Percentiles rank a stretch among this genome's conserved stretches.
Evolutionary conservation across 2,888 invertebrate genomes (phyloP).

Genomic region (Onchidella celtica): DNA sequence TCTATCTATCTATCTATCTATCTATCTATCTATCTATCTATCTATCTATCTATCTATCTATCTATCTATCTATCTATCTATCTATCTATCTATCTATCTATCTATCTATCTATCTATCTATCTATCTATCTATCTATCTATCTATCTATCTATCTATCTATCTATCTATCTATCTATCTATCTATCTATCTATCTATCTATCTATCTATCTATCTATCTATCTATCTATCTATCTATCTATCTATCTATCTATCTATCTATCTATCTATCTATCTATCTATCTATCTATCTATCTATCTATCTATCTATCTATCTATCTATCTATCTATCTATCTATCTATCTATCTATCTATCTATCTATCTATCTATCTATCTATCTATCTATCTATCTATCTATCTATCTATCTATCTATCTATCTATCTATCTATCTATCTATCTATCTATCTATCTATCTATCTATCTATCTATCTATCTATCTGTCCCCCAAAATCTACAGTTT

Average conservation of each 20-base stretch:
- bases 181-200: background rate
- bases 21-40: background rate
- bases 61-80: background rate
- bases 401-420: too few relatives aligned
- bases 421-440: background rate
- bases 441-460: background rate
- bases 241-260: too few relatives aligned
- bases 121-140: background rate
- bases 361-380: background rate
- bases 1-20: background rate
- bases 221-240: background rate
- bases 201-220: background rate
- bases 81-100: background rate
- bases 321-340: background rate
- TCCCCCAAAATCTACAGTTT: too few relatives aligned
- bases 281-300: background rate
- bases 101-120: background rate
- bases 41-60: background rate
- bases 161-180: too few relatives aligned
- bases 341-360: background rate
- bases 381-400: too few relatives aligned
- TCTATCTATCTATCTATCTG: conserved; percentile 6
- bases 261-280: background rate
- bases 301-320: background rate
- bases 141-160: background rate